These are phyloP conservation scores for Euthynnus affinis DNA, from an alignment of 2,797 vertebrate species.

Conservation along the genomic window DNA sequence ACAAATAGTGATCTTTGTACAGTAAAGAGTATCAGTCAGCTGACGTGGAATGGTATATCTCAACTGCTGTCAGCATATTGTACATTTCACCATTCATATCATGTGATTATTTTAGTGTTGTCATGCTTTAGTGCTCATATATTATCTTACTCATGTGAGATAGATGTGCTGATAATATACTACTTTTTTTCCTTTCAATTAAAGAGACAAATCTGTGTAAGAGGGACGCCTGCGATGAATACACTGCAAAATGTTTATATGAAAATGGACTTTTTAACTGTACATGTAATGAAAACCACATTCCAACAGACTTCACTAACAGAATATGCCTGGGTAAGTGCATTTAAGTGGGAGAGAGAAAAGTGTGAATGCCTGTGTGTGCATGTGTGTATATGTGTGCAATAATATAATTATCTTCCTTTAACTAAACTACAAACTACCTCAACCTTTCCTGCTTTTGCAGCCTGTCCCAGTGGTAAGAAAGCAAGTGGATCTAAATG, in stretches of 20 bases:
- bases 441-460: slow-evolving; percentile 1
- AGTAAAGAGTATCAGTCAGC: background rate
- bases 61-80: background rate
- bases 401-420: background rate
- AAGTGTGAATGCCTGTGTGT: background rate
- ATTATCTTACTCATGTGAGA: background rate
- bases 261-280: fast-evolving
- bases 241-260: fast-evolving
- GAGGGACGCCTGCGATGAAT: fast-evolving
- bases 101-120: background rate
- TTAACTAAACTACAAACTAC: background rate
- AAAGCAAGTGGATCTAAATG: fast-evolving
- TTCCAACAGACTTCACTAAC: fast-evolving
- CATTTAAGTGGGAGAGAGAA: background rate
- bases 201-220: background rate
- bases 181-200: slow-evolving; percentile 5
- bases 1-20: slow-evolving; percentile 2
- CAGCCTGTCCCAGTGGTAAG: slow-evolving; percentile 72
- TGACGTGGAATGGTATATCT: background rate
- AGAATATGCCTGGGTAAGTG: slow-evolving; percentile 70
- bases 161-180: background rate
- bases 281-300: fast-evolving
- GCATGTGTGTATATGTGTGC: slow-evolving; percentile 6
- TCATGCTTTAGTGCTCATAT: background rate
- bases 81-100: background rate